phyloP scores from a whole-genome alignment of 2,797 vertebrate species.

The Sebastes minor region DNA sequence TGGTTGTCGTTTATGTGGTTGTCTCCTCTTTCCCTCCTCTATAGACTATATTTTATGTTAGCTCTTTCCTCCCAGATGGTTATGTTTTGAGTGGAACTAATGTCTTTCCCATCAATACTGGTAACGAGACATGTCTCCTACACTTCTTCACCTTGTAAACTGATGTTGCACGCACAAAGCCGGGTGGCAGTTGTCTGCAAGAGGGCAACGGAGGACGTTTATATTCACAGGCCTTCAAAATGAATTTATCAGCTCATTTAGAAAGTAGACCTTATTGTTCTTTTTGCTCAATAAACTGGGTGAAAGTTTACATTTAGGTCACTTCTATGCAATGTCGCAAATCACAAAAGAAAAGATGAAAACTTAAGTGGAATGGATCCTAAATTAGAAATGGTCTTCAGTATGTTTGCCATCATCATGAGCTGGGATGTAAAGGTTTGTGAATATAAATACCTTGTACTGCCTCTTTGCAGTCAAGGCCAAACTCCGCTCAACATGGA shows the following conservation, averaged over 20 bases:
- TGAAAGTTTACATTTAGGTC: too few relatives aligned
- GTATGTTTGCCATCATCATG: not conserved
- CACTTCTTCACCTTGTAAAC: conserved; percentile 59
- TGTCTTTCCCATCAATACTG: conserved; percentile 74
- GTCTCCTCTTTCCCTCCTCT: conserved; percentile 85
- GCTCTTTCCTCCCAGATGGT: conserved; percentile 72
- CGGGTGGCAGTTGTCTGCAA: conserved; percentile 37
- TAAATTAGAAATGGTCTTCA: not conserved
- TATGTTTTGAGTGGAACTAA: conserved; percentile 76
- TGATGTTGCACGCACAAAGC: conserved; percentile 68
- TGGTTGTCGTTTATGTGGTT: conserved; percentile 79
- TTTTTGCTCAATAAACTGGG: too few relatives aligned
- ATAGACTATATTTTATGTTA: conserved; percentile 71
- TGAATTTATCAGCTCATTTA: not conserved
- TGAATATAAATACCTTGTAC: conserved; percentile 54
- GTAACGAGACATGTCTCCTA: conserved; percentile 69
- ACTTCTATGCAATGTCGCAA: too few relatives aligned
- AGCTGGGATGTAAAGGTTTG: conserved; percentile 9
- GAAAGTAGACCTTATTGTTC: too few relatives aligned
- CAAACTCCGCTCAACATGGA: conserved; percentile 59
- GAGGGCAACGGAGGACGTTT: conserved; percentile 46
- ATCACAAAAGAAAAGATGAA: not conserved
- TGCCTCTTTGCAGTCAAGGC: conserved; percentile 55
- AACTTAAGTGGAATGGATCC: not conserved
- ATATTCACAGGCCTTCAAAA: conserved; percentile 32